A percentile compares a stretch with the other conserved stretches of the same genome.
These are phyloP conservation scores for Rhynchopsitta pachyrhyncha DNA, from an alignment of 2,113 vertebrate genomes.

Conservation along the genomic window DNA sequence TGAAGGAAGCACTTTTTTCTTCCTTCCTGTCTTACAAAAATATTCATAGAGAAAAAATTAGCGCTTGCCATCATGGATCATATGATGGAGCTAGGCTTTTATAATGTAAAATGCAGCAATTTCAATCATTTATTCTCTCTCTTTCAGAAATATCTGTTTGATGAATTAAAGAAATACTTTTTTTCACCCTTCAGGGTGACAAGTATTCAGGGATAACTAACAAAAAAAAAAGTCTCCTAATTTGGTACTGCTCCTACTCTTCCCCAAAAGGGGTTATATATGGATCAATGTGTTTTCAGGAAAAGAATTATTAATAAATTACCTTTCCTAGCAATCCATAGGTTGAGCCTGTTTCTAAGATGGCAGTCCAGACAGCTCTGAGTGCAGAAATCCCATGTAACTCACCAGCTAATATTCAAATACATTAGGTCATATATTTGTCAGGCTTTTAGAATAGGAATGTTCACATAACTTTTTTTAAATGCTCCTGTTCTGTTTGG, in stretches of 20 bases:
- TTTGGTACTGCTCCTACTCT: not conserved
- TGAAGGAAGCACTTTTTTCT: not conserved
- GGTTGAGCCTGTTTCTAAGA: not conserved
- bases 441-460: not conserved
- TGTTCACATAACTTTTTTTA: not conserved
- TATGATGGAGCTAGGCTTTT: not conserved
- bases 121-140: not conserved
- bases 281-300: not conserved
- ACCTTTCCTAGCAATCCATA: not conserved
- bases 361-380: not conserved
- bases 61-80: not conserved
- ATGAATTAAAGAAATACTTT: not conserved
- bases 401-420: not conserved
- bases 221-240: not conserved
- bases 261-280: not conserved
- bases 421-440: not conserved
- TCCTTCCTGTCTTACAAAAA: not conserved
- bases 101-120: not conserved
- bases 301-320: not conserved
- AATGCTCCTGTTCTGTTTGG: not conserved
- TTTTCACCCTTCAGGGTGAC: fast-evolving
- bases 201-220: not conserved
- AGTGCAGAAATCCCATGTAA: not conserved
- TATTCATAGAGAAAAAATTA: not conserved
- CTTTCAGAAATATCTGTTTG: not conserved